Evolutionary conservation across 2,888 invertebrate genomes (phyloP), one percentile per base, ranked within the genome.

Genomic region (Catotricha subobsoleta): DNA sequence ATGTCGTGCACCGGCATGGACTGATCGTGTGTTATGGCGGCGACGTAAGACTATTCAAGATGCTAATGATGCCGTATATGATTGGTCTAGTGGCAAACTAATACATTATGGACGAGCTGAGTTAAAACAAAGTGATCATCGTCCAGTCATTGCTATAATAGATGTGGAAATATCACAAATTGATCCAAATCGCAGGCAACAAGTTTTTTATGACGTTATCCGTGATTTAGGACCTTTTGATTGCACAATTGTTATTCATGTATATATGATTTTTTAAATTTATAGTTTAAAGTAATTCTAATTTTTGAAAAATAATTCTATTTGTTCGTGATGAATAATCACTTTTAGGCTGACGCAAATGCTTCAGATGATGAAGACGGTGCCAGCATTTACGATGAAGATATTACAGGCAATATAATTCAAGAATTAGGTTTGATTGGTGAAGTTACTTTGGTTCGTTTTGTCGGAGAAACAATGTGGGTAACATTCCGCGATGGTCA

Each of bases 1-100:
- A 64, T 80, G 81, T 56, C 73, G 97, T 44, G 84, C 90, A 1
- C 98, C 98, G 0, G 97, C 98, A 4, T 98, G 94, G 94, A 98
- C 98, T 0, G 98, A 98, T 63, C 70, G 98, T 46, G 74, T 98
- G n/a, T 66, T 98, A 43, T 97, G 94, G 90, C 79, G 83, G 56
- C 72, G 87, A 44, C 68, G 82, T 49, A 79, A 76, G 54, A 71
- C 80, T 43, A 69, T 77, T 18, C 70, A 77, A 19, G 82, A 83
- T 50, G 72, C 75, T 34, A n/a, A n/a, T n/a, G 79, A 79, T 57
- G 56, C 50, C 18, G 48, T 49, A 3, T 67, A 72, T 2, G 76
- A 80, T 48, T 75, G 81, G 69, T 76, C 74, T 52, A 72, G 76
- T 9, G 92, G 92, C 5, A 76, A 75, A 52, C 65, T 92, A 43